phyloP scores from a whole-genome alignment of 1,140 invertebrate species.

The Pseudomyrmex flavicornis region DNA sequence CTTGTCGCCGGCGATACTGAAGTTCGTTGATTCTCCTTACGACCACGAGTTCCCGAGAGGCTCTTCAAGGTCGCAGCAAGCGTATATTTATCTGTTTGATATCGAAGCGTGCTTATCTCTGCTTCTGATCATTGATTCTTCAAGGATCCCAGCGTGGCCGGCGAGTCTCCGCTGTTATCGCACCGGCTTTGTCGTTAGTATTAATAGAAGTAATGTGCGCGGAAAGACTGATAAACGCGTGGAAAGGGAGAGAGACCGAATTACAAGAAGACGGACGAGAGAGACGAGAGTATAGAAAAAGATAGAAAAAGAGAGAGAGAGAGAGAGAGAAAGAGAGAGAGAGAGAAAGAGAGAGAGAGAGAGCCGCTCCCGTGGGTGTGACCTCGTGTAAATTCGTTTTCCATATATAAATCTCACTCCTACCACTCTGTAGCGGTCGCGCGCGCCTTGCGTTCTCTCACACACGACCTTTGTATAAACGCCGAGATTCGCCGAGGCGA shows the following conservation, averaged over 20 bases:
- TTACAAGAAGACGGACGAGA: constrained; percentile 58
- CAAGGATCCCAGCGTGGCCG: background rate
- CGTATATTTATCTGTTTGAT: constrained; percentile 17
- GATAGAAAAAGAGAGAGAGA: constrained; percentile 4
- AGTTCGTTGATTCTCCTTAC: constrained; percentile 47
- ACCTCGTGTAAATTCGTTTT: constrained; percentile 80
- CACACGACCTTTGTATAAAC: constrained; percentile 76
- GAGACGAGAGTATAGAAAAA: constrained; percentile 45
- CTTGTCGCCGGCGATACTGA: background rate
- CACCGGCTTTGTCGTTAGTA: constrained; percentile 24
- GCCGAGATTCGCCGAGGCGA: constrained; percentile 78
- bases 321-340: constrained; percentile 62
- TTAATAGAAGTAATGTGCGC: constrained; percentile 34
- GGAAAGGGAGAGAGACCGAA: constrained; percentile 21
- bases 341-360: constrained; percentile 55
- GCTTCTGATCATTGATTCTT: constrained; percentile 17
- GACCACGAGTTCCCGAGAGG: background rate
- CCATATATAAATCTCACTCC: constrained; percentile 78
- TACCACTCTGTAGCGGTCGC: constrained; percentile 68
- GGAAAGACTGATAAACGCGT: constrained; percentile 23
- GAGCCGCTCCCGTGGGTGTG: constrained; percentile 74
- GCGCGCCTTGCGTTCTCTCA: constrained; percentile 57
- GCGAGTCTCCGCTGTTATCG: constrained; percentile 30
- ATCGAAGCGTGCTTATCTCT: constrained; percentile 1
- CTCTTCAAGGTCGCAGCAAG: constrained; percentile 31